Evolutionary conservation across 2,797 vertebrate genomes (phyloP).

Genomic region (Perodicticus potto): DNA sequence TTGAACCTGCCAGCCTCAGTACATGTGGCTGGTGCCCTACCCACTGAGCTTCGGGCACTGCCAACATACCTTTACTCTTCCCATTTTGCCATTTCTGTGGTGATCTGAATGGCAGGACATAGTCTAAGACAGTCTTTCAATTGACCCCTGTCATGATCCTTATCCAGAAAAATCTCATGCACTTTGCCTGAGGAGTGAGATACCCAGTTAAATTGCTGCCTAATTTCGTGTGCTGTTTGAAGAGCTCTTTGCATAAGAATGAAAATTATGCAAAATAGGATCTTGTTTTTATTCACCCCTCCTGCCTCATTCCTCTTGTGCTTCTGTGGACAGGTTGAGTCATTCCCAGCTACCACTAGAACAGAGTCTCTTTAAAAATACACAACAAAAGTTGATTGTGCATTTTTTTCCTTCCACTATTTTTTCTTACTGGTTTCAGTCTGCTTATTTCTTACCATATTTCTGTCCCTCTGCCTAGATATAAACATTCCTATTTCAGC

Average conservation of each 20-base stretch:
- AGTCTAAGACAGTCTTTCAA: not conserved
- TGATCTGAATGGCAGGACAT: not conserved
- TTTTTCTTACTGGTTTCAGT: constrained; percentile 59
- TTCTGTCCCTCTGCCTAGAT: constrained; percentile 57
- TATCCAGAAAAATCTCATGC: constrained; percentile 49
- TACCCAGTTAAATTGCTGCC: constrained; percentile 41
- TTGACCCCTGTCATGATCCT: constrained; percentile 30
- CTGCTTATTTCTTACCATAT: constrained; percentile 51
- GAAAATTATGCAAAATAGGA: constrained; percentile 68
- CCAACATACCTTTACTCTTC: too few relatives aligned
- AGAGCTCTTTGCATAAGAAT: constrained; percentile 73
- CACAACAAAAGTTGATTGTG: constrained; percentile 63
- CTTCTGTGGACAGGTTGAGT: constrained; percentile 45
- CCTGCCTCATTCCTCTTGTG: not conserved
- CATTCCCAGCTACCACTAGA: constrained; percentile 51
- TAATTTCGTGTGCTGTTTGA: constrained; percentile 63
- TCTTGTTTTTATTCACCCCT: constrained; percentile 34
- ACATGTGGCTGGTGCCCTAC: too few relatives aligned
- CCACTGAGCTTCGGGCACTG: too few relatives aligned
- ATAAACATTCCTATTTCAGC: constrained; percentile 51
- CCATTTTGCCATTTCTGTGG: not conserved
- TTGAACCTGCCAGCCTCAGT: too few relatives aligned
- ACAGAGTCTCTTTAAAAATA: constrained; percentile 70
- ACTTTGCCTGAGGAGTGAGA: constrained; percentile 52
- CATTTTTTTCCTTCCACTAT: constrained; percentile 50